A percentile compares a stretch with the other conserved stretches of the same genome.
Conservation (phyloP, 1,140 invertebrate species). For the Nixonia krombeini region DNA sequence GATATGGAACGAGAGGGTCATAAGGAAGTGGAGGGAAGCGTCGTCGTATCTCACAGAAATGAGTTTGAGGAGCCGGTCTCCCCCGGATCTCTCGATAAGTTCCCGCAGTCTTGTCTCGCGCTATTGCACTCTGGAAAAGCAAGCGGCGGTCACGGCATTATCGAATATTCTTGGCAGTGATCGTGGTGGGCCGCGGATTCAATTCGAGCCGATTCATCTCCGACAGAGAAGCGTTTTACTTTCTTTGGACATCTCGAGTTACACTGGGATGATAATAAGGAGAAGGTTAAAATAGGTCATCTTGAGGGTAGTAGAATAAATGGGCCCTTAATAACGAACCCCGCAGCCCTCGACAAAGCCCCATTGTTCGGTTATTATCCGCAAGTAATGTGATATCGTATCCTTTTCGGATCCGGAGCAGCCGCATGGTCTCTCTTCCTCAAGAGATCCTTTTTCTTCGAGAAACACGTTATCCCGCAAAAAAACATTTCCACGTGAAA, state of each 20-base stretch:
- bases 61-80: constrained; percentile 4
- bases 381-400: constrained; percentile 58
- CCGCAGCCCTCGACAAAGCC: constrained; percentile 49
- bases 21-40: constrained; percentile 13
- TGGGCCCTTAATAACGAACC: constrained; percentile 54
- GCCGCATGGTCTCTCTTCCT: not conserved
- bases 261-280: constrained; percentile 51
- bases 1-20: constrained; percentile 23
- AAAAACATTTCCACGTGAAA: too few relatives aligned
- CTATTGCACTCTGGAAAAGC: constrained; percentile 11
- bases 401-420: constrained; percentile 47
- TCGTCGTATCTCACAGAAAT: constrained; percentile 11
- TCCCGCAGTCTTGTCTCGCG: constrained; percentile 6
- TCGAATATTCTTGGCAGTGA: constrained; percentile 13
- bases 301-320: constrained; percentile 50
- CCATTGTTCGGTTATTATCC: constrained; percentile 62
- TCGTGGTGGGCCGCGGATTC: constrained; percentile 7
- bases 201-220: constrained; percentile 26
- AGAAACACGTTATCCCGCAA: constrained; percentile 37
- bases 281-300: constrained; percentile 52
- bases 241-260: constrained; percentile 50
- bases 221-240: constrained; percentile 21
- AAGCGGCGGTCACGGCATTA: constrained; percentile 10
- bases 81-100: constrained; percentile 23
- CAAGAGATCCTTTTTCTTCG: constrained; percentile 45